A percentile compares a stretch with the other conserved stretches of the same genome.
These are phyloP conservation scores for Meloidogyne chitwoodi DNA, from an alignment of 1,140 invertebrate species.

Conservation along the genomic window DNA sequence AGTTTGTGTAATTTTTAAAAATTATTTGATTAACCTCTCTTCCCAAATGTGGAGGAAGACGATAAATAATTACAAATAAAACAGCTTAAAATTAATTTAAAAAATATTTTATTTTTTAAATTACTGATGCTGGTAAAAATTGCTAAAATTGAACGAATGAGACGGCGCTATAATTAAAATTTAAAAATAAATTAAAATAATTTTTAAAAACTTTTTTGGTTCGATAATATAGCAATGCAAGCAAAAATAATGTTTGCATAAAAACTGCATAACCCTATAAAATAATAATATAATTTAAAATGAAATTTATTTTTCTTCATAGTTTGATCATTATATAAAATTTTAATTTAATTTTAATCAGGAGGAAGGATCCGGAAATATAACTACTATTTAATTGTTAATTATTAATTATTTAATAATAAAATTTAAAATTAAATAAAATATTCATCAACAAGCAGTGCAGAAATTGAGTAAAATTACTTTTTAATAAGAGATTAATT, in stretches of 20 bases:
- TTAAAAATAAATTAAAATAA: too few species aligned
- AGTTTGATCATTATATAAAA: too few species aligned
- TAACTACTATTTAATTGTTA: too few species aligned
- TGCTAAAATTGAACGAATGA: slow-evolving; percentile 16
- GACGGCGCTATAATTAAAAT: slow-evolving; percentile 7
- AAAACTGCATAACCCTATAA: slow-evolving; percentile 44
- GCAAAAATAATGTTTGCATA: slow-evolving; percentile 52
- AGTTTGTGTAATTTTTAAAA: too few species aligned
- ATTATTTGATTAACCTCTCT: background rate
- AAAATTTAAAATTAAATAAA: too few species aligned
- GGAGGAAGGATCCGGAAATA: too few species aligned
- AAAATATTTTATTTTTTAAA: background rate
- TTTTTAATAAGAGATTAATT: too few species aligned
- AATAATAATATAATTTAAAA: background rate
- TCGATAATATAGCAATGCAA: slow-evolving; percentile 47
- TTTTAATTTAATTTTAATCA: too few species aligned
- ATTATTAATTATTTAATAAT: too few species aligned
- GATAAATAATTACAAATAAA: slow-evolving; percentile 20
- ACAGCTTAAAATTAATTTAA: background rate
- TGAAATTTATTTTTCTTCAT: too few species aligned
- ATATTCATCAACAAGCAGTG: too few species aligned
- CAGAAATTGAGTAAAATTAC: too few species aligned
- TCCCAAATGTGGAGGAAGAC: slow-evolving; percentile 15
- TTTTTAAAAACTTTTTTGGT: slow-evolving; percentile 44
- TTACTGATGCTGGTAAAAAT: slow-evolving; percentile 7